Conservation (phyloP, 1,140 invertebrate species). For the Hyles euphorbiae region DNA sequence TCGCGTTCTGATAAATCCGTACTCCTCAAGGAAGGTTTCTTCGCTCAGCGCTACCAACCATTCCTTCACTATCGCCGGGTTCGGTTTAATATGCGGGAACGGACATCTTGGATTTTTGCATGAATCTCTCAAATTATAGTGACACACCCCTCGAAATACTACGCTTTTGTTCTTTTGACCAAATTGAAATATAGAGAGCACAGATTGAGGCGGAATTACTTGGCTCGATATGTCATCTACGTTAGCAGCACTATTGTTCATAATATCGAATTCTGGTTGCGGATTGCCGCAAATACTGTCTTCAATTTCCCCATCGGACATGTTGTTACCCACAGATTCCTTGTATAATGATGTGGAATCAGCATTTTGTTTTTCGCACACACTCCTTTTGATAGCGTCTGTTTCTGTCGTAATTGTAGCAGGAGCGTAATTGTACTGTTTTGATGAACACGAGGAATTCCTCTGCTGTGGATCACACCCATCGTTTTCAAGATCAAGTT, state of each 20-base stretch:
- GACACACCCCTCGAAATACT: no score
- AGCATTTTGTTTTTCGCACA: conserved; percentile 40
- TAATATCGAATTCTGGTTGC: no score
- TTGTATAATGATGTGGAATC: conserved; percentile 25
- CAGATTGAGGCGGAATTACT: no score
- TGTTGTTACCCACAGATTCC: background rate
- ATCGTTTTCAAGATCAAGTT: conserved; percentile 12
- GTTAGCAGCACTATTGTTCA: no score
- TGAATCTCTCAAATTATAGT: no score
- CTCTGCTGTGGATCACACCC: conserved; percentile 35
- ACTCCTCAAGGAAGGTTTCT: conserved; percentile 42
- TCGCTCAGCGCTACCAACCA: conserved; percentile 25
- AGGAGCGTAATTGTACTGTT: conserved; percentile 30
- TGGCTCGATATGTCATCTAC: no score
- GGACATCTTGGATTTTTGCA: conserved; percentile 41
- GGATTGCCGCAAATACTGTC: no score
- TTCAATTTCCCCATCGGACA: no score
- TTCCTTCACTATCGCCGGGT: conserved; percentile 10
- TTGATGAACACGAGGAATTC: background rate
- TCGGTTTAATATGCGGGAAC: conserved; percentile 28
- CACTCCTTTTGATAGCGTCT: conserved; percentile 18
- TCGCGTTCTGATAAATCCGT: conserved; percentile 31
- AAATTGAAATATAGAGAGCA: no score
- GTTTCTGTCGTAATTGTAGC: conserved; percentile 22
- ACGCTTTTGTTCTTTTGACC: no score